Conservation (phyloP, 2,113 vertebrate species). For the Haplotaxodon microlepis region DNA sequence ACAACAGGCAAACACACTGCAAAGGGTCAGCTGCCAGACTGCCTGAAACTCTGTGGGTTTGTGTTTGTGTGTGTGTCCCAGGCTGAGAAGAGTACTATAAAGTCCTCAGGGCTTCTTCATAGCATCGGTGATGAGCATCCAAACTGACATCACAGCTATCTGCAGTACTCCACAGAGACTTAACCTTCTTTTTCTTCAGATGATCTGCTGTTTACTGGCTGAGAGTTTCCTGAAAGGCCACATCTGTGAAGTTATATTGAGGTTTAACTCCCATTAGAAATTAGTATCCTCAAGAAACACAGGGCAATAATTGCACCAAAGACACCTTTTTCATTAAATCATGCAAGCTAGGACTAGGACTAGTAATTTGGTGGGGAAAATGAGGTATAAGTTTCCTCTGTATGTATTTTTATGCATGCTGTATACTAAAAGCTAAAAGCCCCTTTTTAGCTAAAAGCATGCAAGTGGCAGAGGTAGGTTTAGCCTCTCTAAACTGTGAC, state of each 20-base stretch:
- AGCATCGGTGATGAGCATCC: neutral
- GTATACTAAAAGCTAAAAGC: neutral
- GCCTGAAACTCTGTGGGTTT: neutral
- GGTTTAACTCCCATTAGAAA: neutral
- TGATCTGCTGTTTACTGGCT: neutral
- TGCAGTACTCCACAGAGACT: neutral
- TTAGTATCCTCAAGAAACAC: neutral
- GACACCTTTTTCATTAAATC: neutral
- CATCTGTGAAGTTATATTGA: neutral
- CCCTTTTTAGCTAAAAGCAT: neutral
- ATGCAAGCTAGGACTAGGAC: neutral
- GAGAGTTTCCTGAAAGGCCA: neutral
- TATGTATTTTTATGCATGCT: neutral
- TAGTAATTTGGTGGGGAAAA: neutral
- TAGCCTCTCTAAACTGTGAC: neutral
- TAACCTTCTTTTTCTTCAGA: neutral
- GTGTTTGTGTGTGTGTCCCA: neutral
- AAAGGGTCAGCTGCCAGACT: neutral
- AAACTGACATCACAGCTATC: neutral
- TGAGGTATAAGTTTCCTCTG: neutral
- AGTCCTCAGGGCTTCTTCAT: slow-evolving; percentile 5
- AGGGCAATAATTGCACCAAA: neutral
- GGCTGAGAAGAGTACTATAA: slow-evolving; percentile 4
- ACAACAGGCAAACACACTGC: slow-evolving; percentile 12
- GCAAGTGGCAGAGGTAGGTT: neutral